These are phyloP conservation scores for Orgyia antiqua DNA, from an alignment of 2,888 invertebrate genomes.

Conservation along the genomic window DNA sequence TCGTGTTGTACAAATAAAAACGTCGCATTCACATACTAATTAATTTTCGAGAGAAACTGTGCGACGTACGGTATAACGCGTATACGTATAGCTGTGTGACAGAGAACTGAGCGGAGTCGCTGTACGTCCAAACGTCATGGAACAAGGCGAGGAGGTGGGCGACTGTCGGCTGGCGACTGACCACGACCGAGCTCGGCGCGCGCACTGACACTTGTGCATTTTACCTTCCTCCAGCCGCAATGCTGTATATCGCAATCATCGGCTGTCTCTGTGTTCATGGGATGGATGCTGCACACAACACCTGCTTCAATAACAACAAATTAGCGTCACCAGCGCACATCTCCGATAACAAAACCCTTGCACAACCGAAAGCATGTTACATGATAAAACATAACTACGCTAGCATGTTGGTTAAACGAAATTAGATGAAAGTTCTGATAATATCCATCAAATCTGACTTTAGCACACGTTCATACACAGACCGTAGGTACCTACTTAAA, in stretches of 20 bases:
- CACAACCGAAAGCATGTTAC: too few species aligned
- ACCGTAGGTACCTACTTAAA: too few species aligned
- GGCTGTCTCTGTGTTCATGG: slow-evolving; percentile 11
- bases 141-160: slow-evolving; percentile 47
- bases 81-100: slow-evolving; percentile 51
- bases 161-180: slow-evolving; percentile 37
- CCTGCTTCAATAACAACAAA: too few species aligned
- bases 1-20: slow-evolving; percentile 55
- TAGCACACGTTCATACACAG: too few species aligned
- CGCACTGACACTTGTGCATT: slow-evolving; percentile 72
- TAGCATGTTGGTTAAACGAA: too few species aligned
- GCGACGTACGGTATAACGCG: slow-evolving; percentile 54
- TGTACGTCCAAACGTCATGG: slow-evolving; percentile 28
- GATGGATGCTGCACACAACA: not conserved
- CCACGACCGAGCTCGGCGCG: slow-evolving; percentile 70
- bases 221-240: slow-evolving; percentile 33
- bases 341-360: too few species aligned
- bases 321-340: too few species aligned
- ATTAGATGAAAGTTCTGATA: too few species aligned
- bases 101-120: slow-evolving; percentile 50
- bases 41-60: slow-evolving; percentile 61
- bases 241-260: slow-evolving; percentile 44
- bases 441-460: too few species aligned
- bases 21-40: slow-evolving; percentile 72
- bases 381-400: too few species aligned